Conservation (phyloP, 2,113 vertebrate species). For the Myiozetetes cayanensis region DNA sequence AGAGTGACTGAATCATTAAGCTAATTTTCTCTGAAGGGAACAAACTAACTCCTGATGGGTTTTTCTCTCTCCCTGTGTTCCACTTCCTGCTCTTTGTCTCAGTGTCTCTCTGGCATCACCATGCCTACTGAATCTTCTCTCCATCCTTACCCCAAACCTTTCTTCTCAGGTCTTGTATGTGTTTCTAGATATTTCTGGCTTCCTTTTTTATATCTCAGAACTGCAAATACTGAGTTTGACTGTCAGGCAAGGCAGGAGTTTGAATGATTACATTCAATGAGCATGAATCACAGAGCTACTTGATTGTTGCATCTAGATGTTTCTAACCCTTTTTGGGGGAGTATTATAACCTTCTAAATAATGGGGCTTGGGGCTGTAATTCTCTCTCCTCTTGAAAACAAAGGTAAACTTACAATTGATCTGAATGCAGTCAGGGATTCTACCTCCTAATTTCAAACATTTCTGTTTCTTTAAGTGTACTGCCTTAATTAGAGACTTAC, state of each 20-base stretch:
- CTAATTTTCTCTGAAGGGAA: neutral
- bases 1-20: neutral
- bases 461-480: neutral
- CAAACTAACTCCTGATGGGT: neutral
- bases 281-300: neutral
- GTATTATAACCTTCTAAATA: neutral
- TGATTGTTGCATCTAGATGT: neutral
- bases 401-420: neutral
- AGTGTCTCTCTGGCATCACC: neutral
- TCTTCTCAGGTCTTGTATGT: neutral
- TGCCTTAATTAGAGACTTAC: neutral
- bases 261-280: neutral
- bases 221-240: neutral
- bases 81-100: neutral
- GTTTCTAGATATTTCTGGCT: neutral
- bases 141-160: neutral
- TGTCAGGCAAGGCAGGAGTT: neutral
- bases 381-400: neutral
- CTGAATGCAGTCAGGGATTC: neutral
- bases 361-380: neutral
- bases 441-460: neutral
- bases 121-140: neutral
- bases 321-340: neutral
- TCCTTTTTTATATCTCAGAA: neutral
- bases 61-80: neutral